Evolutionary conservation across 2,888 invertebrate species (phyloP).

Genomic region (Drosophila antonietae): DNA sequence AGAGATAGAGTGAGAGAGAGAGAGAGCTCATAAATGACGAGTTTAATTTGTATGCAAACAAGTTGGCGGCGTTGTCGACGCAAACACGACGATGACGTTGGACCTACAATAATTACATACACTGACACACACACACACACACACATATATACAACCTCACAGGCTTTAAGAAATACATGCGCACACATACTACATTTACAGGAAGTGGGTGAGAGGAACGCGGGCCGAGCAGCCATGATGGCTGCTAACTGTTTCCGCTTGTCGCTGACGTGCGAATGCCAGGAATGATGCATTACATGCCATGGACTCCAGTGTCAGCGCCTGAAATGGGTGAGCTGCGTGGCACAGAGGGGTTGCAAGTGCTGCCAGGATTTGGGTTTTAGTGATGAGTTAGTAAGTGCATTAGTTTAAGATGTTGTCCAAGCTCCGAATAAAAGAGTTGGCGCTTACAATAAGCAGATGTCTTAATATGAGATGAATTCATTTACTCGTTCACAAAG

Average conservation of each 20-base stretch:
- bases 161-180: conserved; percentile 34
- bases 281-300: conserved; percentile 59
- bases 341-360: neutral
- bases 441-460: conserved; percentile 1
- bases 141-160: conserved; percentile 32
- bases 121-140: conserved; percentile 34
- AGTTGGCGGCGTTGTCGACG: conserved; percentile 75
- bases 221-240: conserved; percentile 50
- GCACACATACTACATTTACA: conserved; percentile 15
- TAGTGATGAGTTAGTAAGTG: conserved; percentile 44
- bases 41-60: conserved; percentile 82
- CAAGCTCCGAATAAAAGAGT: neutral
- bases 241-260: conserved; percentile 74
- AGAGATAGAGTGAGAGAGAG: conserved; percentile 17
- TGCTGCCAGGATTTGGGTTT: conserved; percentile 28
- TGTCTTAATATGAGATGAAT: neutral
- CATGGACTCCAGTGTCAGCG: conserved; percentile 38
- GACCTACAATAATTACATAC: conserved; percentile 70
- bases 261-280: conserved; percentile 67
- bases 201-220: conserved; percentile 14
- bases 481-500: neutral
- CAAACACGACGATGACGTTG: conserved; percentile 69
- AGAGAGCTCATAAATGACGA: conserved; percentile 72
- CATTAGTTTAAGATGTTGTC: conserved; percentile 47
- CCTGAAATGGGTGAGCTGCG: neutral